Percentiles rank a stretch among this genome's conserved stretches.
These are phyloP conservation scores for Antennarius striatus DNA, from an alignment of 2,113 vertebrate genomes.

Conservation along the genomic window DNA sequence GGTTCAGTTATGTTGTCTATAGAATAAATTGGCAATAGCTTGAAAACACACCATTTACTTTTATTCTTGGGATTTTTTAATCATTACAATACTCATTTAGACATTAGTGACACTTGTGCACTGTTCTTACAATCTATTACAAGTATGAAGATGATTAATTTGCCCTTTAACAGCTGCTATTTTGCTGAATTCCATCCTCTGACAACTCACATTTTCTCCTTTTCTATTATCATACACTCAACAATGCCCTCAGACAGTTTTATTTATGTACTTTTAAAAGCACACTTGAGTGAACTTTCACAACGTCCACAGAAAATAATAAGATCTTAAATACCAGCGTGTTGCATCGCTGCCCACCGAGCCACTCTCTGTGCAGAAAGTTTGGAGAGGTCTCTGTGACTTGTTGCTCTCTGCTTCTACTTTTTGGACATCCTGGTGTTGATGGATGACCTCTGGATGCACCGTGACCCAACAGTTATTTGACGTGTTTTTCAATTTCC, in stretches of 20 bases:
- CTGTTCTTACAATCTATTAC: no score
- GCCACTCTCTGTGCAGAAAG: neutral
- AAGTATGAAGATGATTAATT: no score
- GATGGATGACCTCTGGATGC: slow-evolving; percentile 46
- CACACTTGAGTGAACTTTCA: neutral
- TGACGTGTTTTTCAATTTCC: slow-evolving; percentile 12
- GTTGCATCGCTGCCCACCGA: neutral
- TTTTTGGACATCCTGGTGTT: slow-evolving; percentile 24
- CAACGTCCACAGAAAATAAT: neutral
- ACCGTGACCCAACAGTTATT: slow-evolving; percentile 29
- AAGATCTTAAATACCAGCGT: neutral
- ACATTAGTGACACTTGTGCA: no score
- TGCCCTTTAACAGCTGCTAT: no score
- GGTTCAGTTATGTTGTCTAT: no score
- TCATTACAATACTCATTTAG: no score
- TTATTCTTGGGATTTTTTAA: no score
- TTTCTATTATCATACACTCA: no score
- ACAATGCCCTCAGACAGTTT: neutral
- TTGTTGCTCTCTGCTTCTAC: slow-evolving; percentile 16
- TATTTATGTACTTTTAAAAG: neutral
- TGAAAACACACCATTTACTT: no score
- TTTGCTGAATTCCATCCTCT: no score
- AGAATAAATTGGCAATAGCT: no score
- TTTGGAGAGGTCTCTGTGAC: slow-evolving; percentile 10
- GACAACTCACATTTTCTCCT: no score